Conservation (phyloP, 2,888 invertebrate genomes). For the Rosalia funebris region DNA sequence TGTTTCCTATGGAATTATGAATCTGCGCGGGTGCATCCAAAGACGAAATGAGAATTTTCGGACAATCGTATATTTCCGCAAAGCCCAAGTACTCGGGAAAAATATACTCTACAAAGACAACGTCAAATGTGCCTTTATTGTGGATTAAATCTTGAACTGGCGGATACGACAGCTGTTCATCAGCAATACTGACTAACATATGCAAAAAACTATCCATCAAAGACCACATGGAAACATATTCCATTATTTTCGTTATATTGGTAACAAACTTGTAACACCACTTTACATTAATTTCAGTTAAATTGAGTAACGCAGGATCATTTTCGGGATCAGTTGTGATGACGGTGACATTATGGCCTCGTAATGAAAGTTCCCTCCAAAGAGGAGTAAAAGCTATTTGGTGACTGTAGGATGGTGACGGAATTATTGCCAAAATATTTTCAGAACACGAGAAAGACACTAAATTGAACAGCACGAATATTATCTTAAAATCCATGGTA, state of each 20-base stretch:
- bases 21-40: not conserved
- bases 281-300: slow-evolving; percentile 11
- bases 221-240: not conserved
- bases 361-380: slow-evolving; percentile 9
- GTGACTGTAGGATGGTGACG: slow-evolving; percentile 11
- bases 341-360: slow-evolving; percentile 12
- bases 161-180: not conserved
- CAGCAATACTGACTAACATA: not conserved
- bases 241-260: too few species aligned
- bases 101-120: slow-evolving; percentile 1
- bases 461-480: not conserved
- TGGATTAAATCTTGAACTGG: slow-evolving; percentile 5
- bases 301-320: slow-evolving; percentile 2
- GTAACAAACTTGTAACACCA: not conserved
- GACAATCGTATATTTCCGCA: slow-evolving; percentile 13
- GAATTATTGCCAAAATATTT: slow-evolving; percentile 4
- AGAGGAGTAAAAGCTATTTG: slow-evolving; percentile 4
- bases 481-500: too few species aligned
- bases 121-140: not conserved
- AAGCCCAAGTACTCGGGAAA: slow-evolving; percentile 8
- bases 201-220: not conserved
- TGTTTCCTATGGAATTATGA: slow-evolving; percentile 1
- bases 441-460: not conserved
- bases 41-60: not conserved
- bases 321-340: slow-evolving; percentile 2